phyloP scores from a whole-genome alignment of 2,888 invertebrate genomes.

The Gari tellinella region DNA sequence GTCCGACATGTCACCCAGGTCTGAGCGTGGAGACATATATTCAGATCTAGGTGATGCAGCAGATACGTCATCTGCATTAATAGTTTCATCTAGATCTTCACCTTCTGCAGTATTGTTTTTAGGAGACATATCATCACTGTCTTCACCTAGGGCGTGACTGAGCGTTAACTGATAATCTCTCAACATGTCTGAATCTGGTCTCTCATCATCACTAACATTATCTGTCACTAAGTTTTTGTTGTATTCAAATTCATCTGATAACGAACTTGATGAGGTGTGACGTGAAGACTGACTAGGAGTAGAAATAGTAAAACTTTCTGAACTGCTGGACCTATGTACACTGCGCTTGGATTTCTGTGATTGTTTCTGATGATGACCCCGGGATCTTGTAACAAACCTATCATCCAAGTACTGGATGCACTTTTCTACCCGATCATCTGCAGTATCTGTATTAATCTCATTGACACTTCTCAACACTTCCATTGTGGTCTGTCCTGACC shows the following conservation, averaged over 20 bases:
- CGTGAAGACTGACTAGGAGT: conserved; percentile 74
- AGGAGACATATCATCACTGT: conserved; percentile 55
- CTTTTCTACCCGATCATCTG: conserved; percentile 52
- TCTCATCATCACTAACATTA: conserved; percentile 62
- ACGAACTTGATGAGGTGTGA: conserved; percentile 71
- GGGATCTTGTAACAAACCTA: conserved; percentile 70
- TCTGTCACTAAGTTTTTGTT: conserved; percentile 62
- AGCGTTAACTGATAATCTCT: conserved; percentile 74
- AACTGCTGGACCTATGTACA: conserved; percentile 59
- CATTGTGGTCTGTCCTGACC: conserved; percentile 60
- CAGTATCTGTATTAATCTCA: conserved; percentile 55
- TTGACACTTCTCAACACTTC: conserved; percentile 69
- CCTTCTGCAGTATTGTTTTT: conserved; percentile 26
- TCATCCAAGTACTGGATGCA: conserved; percentile 70
- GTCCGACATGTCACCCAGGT: conserved; percentile 44
- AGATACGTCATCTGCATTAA: conserved; percentile 55
- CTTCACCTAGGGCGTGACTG: conserved; percentile 72
- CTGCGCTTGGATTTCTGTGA: conserved; percentile 53
- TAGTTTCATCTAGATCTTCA: conserved; percentile 64
- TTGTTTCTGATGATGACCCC: conserved; percentile 40
- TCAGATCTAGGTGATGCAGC: conserved; percentile 39
- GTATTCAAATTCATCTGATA: conserved; percentile 64
- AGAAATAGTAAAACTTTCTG: conserved; percentile 77
- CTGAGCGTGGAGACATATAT: conserved; percentile 49
- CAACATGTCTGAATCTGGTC: conserved; percentile 74